These are phyloP conservation scores for Muraenolepis orangiensis DNA, from an alignment of 2,797 vertebrate species.

Conservation along the genomic window DNA sequence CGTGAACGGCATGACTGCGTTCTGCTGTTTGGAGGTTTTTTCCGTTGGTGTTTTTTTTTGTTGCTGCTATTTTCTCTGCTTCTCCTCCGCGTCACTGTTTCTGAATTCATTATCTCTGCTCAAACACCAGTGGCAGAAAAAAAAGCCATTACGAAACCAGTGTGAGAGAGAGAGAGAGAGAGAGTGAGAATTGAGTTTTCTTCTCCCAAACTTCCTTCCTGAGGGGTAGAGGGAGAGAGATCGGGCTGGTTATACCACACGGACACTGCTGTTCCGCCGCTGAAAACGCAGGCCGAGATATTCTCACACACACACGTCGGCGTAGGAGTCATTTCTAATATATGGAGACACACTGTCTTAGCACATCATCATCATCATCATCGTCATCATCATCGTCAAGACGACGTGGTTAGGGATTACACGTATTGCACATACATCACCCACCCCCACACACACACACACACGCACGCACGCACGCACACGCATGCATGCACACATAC, in stretches of 20 bases:
- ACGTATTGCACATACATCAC: neutral
- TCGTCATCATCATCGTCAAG: slow-evolving; percentile 22
- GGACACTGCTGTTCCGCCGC: too few relatives aligned
- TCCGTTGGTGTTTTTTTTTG: too few relatives aligned
- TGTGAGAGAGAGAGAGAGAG: neutral
- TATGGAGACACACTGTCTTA: neutral
- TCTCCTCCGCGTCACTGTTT: neutral
- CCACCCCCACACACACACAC: neutral
- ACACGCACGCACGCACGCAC: neutral
- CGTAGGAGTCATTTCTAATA: too few relatives aligned
- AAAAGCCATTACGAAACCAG: slow-evolving; percentile 1
- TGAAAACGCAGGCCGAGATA: slow-evolving; percentile 30
- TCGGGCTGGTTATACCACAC: neutral
- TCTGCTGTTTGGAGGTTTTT: too few relatives aligned
- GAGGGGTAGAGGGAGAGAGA: neutral
- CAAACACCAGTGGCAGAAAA: too few relatives aligned
- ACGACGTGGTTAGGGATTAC: too few relatives aligned
- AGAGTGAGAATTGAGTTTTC: neutral
- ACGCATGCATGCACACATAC: neutral
- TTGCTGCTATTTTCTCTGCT: neutral
- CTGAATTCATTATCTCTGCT: neutral
- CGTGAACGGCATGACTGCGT: too few relatives aligned
- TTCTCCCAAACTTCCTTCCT: slow-evolving; percentile 19
- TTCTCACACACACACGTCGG: slow-evolving; percentile 37
- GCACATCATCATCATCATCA: too few relatives aligned